These are phyloP conservation scores for Cantharis lateralis DNA, from an alignment of 2,888 invertebrate genomes.

Conservation along the genomic window DNA sequence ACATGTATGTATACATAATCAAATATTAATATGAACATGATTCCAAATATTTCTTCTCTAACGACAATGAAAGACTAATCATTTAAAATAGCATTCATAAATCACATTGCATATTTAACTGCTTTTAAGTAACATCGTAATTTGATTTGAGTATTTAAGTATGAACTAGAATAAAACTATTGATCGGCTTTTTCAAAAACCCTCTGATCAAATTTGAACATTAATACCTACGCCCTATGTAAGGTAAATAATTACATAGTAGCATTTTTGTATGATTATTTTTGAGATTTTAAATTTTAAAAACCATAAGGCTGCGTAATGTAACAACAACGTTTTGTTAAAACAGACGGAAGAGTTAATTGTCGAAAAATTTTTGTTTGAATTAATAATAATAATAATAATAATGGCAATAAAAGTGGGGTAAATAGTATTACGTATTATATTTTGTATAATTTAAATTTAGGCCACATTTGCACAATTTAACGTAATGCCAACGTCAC, in stretches of 20 bases:
- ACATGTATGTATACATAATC: constrained; percentile 30
- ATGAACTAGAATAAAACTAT: constrained; percentile 13
- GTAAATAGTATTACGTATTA: constrained; percentile 21
- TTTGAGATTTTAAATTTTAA: constrained; percentile 17
- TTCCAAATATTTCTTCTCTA: constrained; percentile 30
- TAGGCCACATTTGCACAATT: constrained; percentile 29
- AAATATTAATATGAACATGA: constrained; percentile 26
- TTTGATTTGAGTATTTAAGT: constrained; percentile 32
- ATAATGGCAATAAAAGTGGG: constrained; percentile 2
- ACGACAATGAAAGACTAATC: constrained; percentile 34
- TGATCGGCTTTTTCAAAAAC: constrained; percentile 12
- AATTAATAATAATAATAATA: not conserved
- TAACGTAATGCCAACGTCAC: constrained; percentile 16
- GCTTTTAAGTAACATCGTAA: constrained; percentile 22
- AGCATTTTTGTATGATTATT: constrained; percentile 6
- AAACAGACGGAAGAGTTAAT: constrained; percentile 9
- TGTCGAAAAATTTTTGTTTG: not conserved
- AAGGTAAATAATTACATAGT: constrained; percentile 31
- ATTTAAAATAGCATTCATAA: constrained; percentile 33
- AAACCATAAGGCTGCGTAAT: constrained; percentile 32
- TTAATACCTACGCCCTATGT: constrained; percentile 28
- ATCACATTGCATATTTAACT: constrained; percentile 32
- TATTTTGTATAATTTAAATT: constrained; percentile 18
- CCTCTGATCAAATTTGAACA: constrained; percentile 24
- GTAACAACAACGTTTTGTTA: constrained; percentile 9